Conservation (phyloP, 64 coral and sea anemone genomes). For the Pocillopora verrucosa region DNA sequence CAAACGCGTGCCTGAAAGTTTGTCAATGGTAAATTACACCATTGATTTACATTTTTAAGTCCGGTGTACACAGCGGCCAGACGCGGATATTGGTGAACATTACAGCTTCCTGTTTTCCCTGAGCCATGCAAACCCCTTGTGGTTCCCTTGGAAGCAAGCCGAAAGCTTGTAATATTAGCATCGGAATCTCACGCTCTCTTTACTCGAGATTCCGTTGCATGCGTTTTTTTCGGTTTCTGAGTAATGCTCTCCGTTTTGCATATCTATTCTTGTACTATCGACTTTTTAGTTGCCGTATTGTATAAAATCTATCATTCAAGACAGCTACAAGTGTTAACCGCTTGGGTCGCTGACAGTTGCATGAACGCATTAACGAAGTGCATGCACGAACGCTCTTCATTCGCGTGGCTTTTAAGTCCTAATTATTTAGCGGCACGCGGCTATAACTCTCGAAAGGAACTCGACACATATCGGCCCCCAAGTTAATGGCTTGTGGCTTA, state of each 20-base stretch:
- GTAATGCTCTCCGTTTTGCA: not conserved
- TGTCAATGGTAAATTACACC: conserved; percentile 45
- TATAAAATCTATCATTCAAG: conserved; percentile 1
- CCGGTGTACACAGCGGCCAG: conserved; percentile 36
- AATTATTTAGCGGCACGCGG: not conserved
- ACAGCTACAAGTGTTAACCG: conserved; percentile 24
- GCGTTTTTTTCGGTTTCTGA: not conserved
- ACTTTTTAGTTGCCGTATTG: too few relatives aligned
- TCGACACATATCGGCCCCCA: not conserved
- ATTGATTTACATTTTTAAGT: conserved; percentile 49
- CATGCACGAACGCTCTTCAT: conserved; percentile 13
- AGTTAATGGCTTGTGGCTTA: conserved; percentile 6
- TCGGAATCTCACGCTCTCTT: not conserved
- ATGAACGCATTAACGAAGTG: not conserved
- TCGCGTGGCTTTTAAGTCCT: conserved; percentile 20
- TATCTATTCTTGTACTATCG: not conserved
- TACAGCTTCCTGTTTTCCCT: conserved; percentile 35
- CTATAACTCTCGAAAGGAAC: not conserved
- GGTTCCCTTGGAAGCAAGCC: conserved; percentile 15
- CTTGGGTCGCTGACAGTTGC: conserved; percentile 18
- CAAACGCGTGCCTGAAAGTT: conserved; percentile 41
- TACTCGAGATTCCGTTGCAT: not conserved
- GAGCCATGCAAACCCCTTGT: not conserved
- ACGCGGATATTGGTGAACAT: conserved; percentile 34
- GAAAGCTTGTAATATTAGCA: not conserved